Percentiles rank a stretch among this genome's conserved stretches.
phyloP scores from a whole-genome alignment of 2,888 invertebrate genomes.

The Volucella inanis region DNA sequence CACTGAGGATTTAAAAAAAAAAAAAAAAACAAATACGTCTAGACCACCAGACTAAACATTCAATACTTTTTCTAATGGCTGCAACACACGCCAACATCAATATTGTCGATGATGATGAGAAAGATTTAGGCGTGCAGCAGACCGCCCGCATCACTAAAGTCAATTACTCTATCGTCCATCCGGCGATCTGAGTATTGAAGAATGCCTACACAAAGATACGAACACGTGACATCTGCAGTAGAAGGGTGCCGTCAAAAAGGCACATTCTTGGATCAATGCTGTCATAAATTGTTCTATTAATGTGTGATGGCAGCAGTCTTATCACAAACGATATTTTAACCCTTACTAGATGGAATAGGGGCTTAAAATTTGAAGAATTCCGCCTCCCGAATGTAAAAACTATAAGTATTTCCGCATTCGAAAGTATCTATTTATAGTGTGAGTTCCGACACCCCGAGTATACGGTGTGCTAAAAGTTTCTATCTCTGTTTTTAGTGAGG shows the following conservation, averaged over 20 bases:
- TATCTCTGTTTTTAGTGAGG: constrained; percentile 26
- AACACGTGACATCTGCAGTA: constrained; percentile 54
- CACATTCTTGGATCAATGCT: constrained; percentile 63
- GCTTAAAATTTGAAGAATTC: constrained; percentile 19
- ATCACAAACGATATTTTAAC: constrained; percentile 38
- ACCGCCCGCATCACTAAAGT: constrained; percentile 65
- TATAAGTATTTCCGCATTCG: constrained; percentile 41
- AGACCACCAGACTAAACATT: constrained; percentile 63
- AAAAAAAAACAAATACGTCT: constrained; percentile 46
- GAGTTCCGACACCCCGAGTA: constrained; percentile 43
- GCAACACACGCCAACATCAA: constrained; percentile 65
- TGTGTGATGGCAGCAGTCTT: constrained; percentile 36
- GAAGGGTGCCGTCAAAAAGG: constrained; percentile 48
- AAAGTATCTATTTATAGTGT: constrained; percentile 29
- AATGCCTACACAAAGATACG: background rate
- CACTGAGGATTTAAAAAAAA: constrained; percentile 8
- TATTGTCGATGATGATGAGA: constrained; percentile 50
- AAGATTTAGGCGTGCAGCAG: constrained; percentile 36
- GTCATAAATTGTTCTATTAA: constrained; percentile 64
- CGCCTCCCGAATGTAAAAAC: constrained; percentile 22
- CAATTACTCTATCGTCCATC: constrained; percentile 53
- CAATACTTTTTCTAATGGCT: constrained; percentile 58
- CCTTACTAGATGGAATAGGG: constrained; percentile 37
- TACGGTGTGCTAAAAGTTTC: background rate
- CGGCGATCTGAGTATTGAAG: constrained; percentile 11